Evolutionary conservation across 2,113 vertebrate genomes (phyloP).

Genomic region (Indicator maculatus): DNA sequence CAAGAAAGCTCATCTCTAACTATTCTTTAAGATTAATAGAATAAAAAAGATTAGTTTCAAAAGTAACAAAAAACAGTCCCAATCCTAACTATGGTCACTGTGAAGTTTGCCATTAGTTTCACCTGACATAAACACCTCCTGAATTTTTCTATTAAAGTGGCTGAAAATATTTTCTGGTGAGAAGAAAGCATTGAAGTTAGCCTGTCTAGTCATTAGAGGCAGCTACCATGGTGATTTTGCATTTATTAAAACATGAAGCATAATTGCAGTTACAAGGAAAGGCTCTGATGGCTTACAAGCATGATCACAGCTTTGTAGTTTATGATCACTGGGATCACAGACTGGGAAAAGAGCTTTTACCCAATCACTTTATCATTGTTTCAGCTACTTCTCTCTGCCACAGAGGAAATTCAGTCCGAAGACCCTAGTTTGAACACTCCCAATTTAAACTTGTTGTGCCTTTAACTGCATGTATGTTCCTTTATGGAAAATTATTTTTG

Average conservation of each 20-base stretch:
- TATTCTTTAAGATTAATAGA: not conserved
- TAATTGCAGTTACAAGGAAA: not conserved
- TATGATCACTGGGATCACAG: not conserved
- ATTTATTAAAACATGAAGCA: not conserved
- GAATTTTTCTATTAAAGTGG: slow-evolving; percentile 11
- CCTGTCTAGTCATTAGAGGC: not conserved
- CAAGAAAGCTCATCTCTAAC: not conserved
- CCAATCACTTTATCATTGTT: not conserved
- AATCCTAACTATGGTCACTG: not conserved
- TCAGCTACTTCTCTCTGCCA: not conserved
- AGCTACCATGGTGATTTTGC: not conserved
- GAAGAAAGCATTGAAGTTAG: slow-evolving; percentile 11
- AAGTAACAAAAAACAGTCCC: not conserved
- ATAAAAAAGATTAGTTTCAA: not conserved
- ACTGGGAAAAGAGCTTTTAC: not conserved
- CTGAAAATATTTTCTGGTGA: not conserved
- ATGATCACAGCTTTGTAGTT: not conserved
- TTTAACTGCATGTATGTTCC: not conserved
- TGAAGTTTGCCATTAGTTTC: not conserved
- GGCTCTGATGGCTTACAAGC: not conserved
- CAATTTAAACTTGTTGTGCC: not conserved
- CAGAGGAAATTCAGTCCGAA: not conserved
- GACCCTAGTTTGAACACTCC: not conserved
- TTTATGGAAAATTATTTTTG: not conserved
- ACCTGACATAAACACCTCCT: not conserved